phyloP scores from a whole-genome alignment of 1,140 invertebrate species.

The Elymnias hypermnestra region DNA sequence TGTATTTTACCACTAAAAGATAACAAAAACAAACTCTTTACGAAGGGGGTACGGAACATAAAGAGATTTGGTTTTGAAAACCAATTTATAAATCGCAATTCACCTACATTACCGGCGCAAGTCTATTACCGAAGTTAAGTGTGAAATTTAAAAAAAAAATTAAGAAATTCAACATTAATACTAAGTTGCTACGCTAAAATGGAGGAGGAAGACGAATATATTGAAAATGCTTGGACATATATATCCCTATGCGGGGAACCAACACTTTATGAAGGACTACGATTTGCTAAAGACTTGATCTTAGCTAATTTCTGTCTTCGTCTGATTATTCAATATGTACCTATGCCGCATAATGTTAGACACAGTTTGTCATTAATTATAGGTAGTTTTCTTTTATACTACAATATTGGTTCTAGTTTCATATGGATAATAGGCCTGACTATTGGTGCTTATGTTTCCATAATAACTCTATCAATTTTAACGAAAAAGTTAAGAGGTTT shows the following conservation, averaged over 20 bases:
- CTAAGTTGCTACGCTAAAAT: no score
- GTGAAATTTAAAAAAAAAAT: no score
- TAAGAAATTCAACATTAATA: no score
- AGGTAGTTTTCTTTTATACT: slow-evolving; percentile 62
- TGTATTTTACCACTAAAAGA: no score
- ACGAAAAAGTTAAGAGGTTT: slow-evolving; percentile 54
- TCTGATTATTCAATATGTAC: slow-evolving; percentile 50
- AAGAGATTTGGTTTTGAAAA: no score
- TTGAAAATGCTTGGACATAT: slow-evolving; percentile 55
- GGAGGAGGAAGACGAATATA: slow-evolving; percentile 58
- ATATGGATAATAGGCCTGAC: slow-evolving; percentile 62
- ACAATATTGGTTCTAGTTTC: slow-evolving; percentile 57
- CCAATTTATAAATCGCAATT: no score
- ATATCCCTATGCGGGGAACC: slow-evolving; percentile 63
- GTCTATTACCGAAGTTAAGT: no score
- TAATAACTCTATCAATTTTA: slow-evolving; percentile 50
- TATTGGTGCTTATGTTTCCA: slow-evolving; percentile 50
- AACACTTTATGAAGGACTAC: slow-evolving; percentile 62
- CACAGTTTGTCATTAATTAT: slow-evolving; percentile 62
- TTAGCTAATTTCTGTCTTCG: slow-evolving; percentile 55
- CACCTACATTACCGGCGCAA: no score
- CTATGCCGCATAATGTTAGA: slow-evolving; percentile 52
- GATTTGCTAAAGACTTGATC: slow-evolving; percentile 69
- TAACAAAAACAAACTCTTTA: no score
- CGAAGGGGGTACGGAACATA: no score